phyloP scores from a whole-genome alignment of 2,888 invertebrate species.

The Hydraecia micacea region DNA sequence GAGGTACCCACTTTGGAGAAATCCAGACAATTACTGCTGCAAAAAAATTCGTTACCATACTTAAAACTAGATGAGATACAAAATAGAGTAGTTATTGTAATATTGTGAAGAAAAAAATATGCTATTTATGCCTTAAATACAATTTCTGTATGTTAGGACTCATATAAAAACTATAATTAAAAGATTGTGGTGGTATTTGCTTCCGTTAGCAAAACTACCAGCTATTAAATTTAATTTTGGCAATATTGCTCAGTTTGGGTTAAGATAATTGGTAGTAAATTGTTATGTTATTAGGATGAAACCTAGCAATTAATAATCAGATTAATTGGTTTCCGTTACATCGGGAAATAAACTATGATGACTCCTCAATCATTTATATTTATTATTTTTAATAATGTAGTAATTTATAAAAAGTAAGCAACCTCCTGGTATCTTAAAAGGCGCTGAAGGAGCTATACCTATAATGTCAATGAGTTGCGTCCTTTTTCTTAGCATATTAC shows the following conservation, averaged over 20 bases:
- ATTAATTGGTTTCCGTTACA: constrained; percentile 16
- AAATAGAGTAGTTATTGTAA: background rate
- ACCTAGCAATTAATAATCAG: constrained; percentile 1
- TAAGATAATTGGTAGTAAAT: constrained; percentile 22
- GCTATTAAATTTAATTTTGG: background rate
- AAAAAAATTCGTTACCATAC: background rate
- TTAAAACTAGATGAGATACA: background rate
- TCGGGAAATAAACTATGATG: constrained; percentile 13
- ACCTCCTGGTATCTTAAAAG: background rate
- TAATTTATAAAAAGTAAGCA: background rate
- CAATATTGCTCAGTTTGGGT: background rate
- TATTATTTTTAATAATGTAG: background rate
- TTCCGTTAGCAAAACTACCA: constrained; percentile 23
- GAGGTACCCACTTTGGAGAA: no score
- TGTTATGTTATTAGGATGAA: background rate
- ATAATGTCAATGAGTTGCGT: background rate
- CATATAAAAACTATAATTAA: background rate
- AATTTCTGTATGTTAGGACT: background rate
- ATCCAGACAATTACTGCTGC: background rate
- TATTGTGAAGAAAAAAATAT: background rate
- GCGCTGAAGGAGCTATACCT: background rate
- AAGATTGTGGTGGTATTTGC: background rate
- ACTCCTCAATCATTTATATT: background rate
- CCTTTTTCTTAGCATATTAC: background rate
- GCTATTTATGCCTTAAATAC: background rate